Conservation (phyloP, 2,888 invertebrate species). For the Acanthococcus lagerstroemiae region DNA sequence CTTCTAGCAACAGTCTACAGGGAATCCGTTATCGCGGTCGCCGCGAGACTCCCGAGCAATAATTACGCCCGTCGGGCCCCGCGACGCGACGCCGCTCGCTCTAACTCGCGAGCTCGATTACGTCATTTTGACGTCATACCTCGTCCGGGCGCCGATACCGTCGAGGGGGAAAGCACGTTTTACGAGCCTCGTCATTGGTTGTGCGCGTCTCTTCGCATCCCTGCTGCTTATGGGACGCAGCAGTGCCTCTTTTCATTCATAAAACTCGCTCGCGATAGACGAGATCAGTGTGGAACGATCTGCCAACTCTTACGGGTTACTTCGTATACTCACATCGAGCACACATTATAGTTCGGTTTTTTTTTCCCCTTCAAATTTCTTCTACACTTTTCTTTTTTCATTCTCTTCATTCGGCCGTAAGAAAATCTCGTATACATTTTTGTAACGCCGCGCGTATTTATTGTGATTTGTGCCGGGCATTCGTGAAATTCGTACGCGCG, state of each 20-base stretch:
- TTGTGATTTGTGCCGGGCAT: neutral
- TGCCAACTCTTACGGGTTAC: constrained; percentile 14
- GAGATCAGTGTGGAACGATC: constrained; percentile 27
- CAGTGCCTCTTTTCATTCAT: constrained; percentile 29
- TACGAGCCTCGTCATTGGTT: constrained; percentile 18
- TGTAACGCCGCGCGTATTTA: neutral
- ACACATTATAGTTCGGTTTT: constrained; percentile 2
- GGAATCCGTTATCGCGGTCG: constrained; percentile 1
- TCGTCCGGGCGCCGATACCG: neutral
- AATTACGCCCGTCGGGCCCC: constrained; percentile 1
- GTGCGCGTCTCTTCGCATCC: constrained; percentile 1
- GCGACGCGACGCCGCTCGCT: neutral
- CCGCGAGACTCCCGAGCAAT: constrained; percentile 7
- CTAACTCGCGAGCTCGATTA: constrained; percentile 18
- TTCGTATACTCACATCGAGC: neutral
- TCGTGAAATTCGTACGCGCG: neutral
- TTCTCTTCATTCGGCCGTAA: too few relatives aligned
- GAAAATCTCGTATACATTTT: too few relatives aligned
- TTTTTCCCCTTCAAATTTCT: neutral
- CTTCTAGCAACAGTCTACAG: neutral
- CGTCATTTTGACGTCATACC: constrained; percentile 30
- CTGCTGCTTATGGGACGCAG: constrained; percentile 1
- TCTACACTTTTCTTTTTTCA: too few relatives aligned
- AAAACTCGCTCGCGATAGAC: constrained; percentile 20
- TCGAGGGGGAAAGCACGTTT: constrained; percentile 4